Evolutionary conservation across 2,888 invertebrate genomes (phyloP).

Genomic region (Drosophila paranaensis): DNA sequence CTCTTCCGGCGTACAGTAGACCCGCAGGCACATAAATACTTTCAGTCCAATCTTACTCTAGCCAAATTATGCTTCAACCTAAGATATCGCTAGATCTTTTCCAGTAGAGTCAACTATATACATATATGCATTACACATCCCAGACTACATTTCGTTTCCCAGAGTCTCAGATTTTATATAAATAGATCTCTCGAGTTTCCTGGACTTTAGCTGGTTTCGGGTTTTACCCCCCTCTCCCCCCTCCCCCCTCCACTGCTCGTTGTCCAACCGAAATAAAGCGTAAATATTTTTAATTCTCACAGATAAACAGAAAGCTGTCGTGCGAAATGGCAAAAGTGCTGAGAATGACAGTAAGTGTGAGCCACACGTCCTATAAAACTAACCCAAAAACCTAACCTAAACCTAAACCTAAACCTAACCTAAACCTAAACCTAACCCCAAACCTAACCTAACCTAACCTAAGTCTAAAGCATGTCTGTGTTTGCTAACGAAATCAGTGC

Average conservation of each 20-base stretch:
- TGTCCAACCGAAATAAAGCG: slow-evolving; percentile 55
- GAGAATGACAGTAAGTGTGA: slow-evolving; percentile 83
- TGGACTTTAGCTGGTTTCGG: slow-evolving; percentile 1
- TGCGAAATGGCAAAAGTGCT: slow-evolving; percentile 82
- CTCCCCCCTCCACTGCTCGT: slow-evolving; percentile 21
- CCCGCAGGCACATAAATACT: not conserved
- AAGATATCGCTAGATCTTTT: not conserved
- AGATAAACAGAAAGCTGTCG: slow-evolving; percentile 84
- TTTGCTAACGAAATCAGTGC: not conserved
- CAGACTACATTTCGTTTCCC: not conserved
- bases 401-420: not conserved
- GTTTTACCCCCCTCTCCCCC: not conserved
- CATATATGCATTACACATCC: not conserved
- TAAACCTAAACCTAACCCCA: not conserved
- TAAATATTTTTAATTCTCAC: slow-evolving; percentile 81
- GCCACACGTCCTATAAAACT: slow-evolving; percentile 12
- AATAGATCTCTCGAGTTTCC: not conserved
- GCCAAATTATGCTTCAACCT: not conserved
- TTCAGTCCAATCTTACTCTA: not conserved
- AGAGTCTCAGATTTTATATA: not conserved
- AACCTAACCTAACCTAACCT: not conserved
- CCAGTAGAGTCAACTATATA: not conserved
- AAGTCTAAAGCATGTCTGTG: slow-evolving; percentile 2
- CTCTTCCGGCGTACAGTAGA: not conserved
- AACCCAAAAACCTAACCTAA: slow-evolving; percentile 14